Conservation (phyloP, 2,888 invertebrate genomes). For the Globia sparganii region DNA sequence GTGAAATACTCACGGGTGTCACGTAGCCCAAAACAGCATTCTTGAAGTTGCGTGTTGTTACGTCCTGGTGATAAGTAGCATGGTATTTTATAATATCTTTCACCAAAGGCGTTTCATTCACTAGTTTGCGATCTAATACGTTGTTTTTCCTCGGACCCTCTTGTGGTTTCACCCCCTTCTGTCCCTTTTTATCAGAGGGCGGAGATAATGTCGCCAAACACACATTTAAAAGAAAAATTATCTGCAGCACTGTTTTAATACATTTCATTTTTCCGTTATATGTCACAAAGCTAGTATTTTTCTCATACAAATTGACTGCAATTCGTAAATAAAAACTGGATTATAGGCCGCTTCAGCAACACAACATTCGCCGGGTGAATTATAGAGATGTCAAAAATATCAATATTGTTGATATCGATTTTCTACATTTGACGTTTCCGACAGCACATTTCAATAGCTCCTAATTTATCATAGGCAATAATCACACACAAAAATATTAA, state of each 20-base stretch:
- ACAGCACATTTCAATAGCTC: neutral
- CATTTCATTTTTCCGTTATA: slow-evolving; percentile 78
- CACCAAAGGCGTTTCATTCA: slow-evolving; percentile 92
- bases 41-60: slow-evolving; percentile 91
- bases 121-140: slow-evolving; percentile 93
- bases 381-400: slow-evolving; percentile 55
- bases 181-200: slow-evolving; percentile 85
- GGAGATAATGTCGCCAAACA: slow-evolving; percentile 87
- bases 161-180: slow-evolving; percentile 86
- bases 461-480: neutral
- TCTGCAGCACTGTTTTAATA: slow-evolving; percentile 78
- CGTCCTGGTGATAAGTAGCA: slow-evolving; percentile 93
- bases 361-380: slow-evolving; percentile 54
- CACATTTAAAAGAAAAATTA: slow-evolving; percentile 80
- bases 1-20: slow-evolving; percentile 92
- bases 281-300: slow-evolving; percentile 13
- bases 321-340: slow-evolving; percentile 23
- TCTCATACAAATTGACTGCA: slow-evolving; percentile 21
- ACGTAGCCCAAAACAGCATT: slow-evolving; percentile 96
- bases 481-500: neutral
- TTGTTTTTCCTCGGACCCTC: slow-evolving; percentile 91
- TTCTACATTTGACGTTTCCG: slow-evolving; percentile 47
- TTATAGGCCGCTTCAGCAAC: neutral
- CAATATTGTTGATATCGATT: slow-evolving; percentile 59
- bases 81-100: slow-evolving; percentile 95